Base-by-base conservation (phyloP, 2,797 vertebrate species). In the Aselliscus stoliczkanus region DNA sequence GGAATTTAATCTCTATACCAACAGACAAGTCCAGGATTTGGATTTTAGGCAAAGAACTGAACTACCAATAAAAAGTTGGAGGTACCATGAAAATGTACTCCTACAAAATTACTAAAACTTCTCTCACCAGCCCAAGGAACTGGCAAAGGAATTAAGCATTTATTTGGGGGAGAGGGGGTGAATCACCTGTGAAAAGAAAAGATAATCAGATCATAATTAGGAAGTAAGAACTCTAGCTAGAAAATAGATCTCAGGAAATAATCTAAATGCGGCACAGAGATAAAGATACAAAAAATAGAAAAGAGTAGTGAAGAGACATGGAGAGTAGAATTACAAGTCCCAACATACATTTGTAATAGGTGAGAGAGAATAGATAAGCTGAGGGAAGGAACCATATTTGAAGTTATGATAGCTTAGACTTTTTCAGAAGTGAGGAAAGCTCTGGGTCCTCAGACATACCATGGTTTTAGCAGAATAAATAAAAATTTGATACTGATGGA, bases 91-190 rank as follows among this genome's bases (percentile, higher is more conserved):
- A 70, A 88, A 79, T 12, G n/a, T 73, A 67, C 18, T 29, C n/a
- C 73, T 73, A 5, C 14, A 42, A 92, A 79, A 52, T 80, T 62
- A 77, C 18, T 84, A 56, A 70, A 95, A 73, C 29, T 76, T 4
- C 1, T 54, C 58, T 82, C 44, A 52, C 13, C 52, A 75, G 52
- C 75, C 29, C 34, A 14, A 75, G 42, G 5, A 82, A 86, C 37
- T 83, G 58, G 76, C 39, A 90, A 89, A 29, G 44, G 96, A 79
- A 82, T 5, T 29, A 77, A 29, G 21, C 58, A 90, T 87, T n/a
- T n/a, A n/a, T n/a, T n/a, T n/a, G n/a, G n/a, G n/a, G 7, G 11
- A 23, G 15, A 14, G 21, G 8, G 15, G 20, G 6, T 0, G 15
- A 50, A 62, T 70, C 56, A 21, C 14, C n/a, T 56, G 42, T 65